A percentile compares a stretch with the other conserved stretches of the same genome.
Conservation (phyloP, 1,140 invertebrate genomes). For the Diuraphis noxia region DNA sequence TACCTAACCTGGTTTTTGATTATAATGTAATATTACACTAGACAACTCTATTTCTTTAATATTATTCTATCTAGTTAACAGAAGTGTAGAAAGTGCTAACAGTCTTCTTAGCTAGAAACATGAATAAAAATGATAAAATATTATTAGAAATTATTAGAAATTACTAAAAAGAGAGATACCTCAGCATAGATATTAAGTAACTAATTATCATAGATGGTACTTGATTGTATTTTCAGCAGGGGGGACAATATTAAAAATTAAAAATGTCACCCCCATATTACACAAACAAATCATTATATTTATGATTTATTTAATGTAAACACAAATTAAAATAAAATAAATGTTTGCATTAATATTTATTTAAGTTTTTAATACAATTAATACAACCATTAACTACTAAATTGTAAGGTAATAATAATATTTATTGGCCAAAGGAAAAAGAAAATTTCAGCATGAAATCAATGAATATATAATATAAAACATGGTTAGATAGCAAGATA, state of each 20-base stretch:
- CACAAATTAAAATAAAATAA: slow-evolving; percentile 14
- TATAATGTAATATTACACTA: not conserved
- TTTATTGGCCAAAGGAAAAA: too few relatives aligned
- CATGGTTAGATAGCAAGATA: too few relatives aligned
- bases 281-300: not conserved
- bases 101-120: not conserved
- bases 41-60: not conserved
- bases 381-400: not conserved
- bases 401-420: too few relatives aligned
- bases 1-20: not conserved
- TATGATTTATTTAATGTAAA: slow-evolving; percentile 14
- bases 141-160: slow-evolving; percentile 1
- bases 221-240: not conserved
- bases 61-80: not conserved
- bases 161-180: not conserved
- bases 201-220: not conserved
- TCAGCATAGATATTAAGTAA: not conserved
- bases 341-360: not conserved
- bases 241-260: not conserved
- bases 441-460: too few relatives aligned
- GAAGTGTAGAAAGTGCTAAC: too few relatives aligned
- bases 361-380: not conserved
- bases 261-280: not conserved
- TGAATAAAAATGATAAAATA: not conserved
- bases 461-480: too few relatives aligned